Evolutionary conservation across 2,888 invertebrate genomes (phyloP).

Genomic region (Eristalis arbustorum): DNA sequence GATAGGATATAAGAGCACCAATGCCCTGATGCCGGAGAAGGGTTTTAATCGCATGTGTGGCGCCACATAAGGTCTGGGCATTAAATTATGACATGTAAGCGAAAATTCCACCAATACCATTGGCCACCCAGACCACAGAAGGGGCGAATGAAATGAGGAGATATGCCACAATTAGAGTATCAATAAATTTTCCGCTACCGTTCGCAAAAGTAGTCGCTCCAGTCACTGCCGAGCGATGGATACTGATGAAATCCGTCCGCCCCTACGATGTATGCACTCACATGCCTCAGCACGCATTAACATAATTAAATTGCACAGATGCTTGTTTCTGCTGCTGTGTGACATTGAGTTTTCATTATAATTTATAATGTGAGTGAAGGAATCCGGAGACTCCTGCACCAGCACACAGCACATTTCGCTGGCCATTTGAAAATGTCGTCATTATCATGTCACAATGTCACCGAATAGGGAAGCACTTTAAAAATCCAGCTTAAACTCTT

Average conservation of each 20-base stretch:
- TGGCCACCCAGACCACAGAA: conserved; percentile 41
- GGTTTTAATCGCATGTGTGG: conserved; percentile 77
- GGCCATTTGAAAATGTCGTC: conserved; percentile 63
- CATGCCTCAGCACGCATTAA: conserved; percentile 64
- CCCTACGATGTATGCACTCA: conserved; percentile 56
- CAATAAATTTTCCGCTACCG: conserved; percentile 70
- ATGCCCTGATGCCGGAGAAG: conserved; percentile 58
- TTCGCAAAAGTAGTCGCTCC: conserved; percentile 62
- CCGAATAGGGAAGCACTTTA: background rate
- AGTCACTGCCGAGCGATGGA: background rate
- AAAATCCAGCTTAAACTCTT: background rate
- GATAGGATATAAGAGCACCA: conserved; percentile 21
- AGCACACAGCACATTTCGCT: conserved; percentile 39
- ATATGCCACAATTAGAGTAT: conserved; percentile 71
- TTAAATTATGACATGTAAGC: conserved; percentile 71
- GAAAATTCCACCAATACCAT: conserved; percentile 53
- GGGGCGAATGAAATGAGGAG: conserved; percentile 59
- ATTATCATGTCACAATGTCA: background rate
- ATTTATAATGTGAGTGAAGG: conserved; percentile 67
- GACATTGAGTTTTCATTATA: conserved; percentile 69
- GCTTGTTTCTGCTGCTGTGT: conserved; percentile 21
- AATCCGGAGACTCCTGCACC: conserved; percentile 47
- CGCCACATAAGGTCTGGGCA: conserved; percentile 73
- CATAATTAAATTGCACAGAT: conserved; percentile 70
- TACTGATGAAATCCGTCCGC: conserved; percentile 53